These are phyloP conservation scores for Callithrix jacchus DNA, from an alignment of 2,113 vertebrate species.

Conservation along the genomic window DNA sequence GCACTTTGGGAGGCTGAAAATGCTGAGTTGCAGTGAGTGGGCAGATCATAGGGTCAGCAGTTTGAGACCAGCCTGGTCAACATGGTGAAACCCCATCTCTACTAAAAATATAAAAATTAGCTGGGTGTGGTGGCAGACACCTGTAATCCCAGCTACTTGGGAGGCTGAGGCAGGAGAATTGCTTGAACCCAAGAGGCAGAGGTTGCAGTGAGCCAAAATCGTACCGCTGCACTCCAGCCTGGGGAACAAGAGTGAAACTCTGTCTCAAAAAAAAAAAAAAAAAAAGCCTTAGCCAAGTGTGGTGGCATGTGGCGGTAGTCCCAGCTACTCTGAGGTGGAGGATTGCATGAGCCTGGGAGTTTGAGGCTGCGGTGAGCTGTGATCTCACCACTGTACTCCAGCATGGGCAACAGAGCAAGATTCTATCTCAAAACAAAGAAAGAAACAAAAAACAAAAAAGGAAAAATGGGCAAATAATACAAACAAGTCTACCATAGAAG, in stretches of 20 bases:
- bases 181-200: too few relatives aligned
- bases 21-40: too few relatives aligned
- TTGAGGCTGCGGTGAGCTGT: neutral
- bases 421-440: neutral
- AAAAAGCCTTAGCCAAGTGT: neutral
- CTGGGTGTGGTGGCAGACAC: accelerated
- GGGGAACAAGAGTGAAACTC: too few relatives aligned
- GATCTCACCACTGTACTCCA: neutral
- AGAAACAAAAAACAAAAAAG: neutral
- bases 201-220: too few relatives aligned
- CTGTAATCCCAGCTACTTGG: too few relatives aligned
- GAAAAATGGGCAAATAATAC: constrained; percentile 16
- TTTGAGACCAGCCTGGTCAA: too few relatives aligned
- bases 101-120: too few relatives aligned
- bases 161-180: too few relatives aligned
- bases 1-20: too few relatives aligned
- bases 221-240: too few relatives aligned
- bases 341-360: neutral
- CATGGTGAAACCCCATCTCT: too few relatives aligned
- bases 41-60: too few relatives aligned
- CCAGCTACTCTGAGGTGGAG: neutral
- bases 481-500: constrained; percentile 1
- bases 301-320: neutral
- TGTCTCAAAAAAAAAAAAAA: neutral
- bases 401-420: neutral